These are phyloP conservation scores for Propsilocerus akamusi DNA, from an alignment of 1,140 invertebrate species.

Conservation along the genomic window DNA sequence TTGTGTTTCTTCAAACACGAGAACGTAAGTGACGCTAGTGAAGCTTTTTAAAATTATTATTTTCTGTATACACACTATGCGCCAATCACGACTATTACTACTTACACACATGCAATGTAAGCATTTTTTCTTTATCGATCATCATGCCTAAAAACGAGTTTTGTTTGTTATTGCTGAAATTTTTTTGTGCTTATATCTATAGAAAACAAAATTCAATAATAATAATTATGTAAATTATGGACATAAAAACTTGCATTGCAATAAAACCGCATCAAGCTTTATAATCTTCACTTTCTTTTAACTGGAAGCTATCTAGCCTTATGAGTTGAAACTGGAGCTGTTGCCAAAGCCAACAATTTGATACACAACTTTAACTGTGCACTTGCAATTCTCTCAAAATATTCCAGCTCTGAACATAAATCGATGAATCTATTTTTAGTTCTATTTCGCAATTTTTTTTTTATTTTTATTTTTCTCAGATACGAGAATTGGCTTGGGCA, in stretches of 20 bases:
- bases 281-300: conserved; percentile 3
- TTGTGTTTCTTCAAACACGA: conserved; percentile 99
- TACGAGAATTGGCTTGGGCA: too few relatives aligned
- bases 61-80: conserved; percentile 9
- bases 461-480: too few relatives aligned
- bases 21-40: conserved; percentile 58
- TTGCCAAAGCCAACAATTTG: too few relatives aligned
- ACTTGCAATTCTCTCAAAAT: too few relatives aligned
- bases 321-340: too few relatives aligned
- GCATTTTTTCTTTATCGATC: neutral
- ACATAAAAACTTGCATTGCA: neutral
- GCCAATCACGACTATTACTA: neutral
- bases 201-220: conserved; percentile 2
- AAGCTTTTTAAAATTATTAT: conserved; percentile 16
- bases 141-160: neutral
- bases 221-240: conserved; percentile 4
- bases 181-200: neutral
- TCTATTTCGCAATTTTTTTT: too few relatives aligned
- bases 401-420: too few relatives aligned
- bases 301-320: too few relatives aligned
- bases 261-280: neutral
- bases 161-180: neutral
- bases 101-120: neutral
- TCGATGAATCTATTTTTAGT: too few relatives aligned
- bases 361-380: too few relatives aligned